Percentiles rank a stretch among this genome's conserved stretches.
These are phyloP conservation scores for Apostichopus parvimensis DNA, from an alignment of 35 echinoderm and acorn worm genomes.

Conservation along the genomic window DNA sequence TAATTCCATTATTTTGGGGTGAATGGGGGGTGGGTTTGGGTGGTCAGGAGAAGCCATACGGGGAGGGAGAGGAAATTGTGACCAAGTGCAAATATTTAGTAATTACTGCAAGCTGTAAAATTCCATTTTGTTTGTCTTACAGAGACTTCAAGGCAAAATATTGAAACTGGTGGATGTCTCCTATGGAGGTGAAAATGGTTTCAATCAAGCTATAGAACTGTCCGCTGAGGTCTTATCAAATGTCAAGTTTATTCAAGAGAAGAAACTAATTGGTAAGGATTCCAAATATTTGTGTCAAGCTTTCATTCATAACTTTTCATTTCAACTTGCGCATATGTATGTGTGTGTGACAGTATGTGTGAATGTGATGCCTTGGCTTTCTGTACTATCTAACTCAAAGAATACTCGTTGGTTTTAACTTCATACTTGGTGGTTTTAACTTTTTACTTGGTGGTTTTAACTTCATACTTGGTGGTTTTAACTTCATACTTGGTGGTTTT, in stretches of 20 bases:
- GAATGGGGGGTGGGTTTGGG: background rate
- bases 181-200: constrained; percentile 98
- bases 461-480: no score
- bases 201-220: constrained; percentile 97
- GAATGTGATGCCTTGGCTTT: background rate
- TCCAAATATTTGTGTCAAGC: no score
- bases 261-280: constrained; percentile 93
- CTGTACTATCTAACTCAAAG: no score
- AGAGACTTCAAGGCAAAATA: constrained; percentile 92
- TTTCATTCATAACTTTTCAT: no score
- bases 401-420: background rate
- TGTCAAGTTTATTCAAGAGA: constrained; percentile 99
- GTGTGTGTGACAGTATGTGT: background rate
- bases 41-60: background rate
- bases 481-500: background rate
- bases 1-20: background rate
- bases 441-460: background rate
- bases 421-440: background rate
- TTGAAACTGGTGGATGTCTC: constrained; percentile 96
- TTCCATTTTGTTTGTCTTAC: constrained; percentile 30
- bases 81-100: background rate
- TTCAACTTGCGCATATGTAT: no score
- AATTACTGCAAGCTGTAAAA: background rate
- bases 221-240: constrained; percentile 92
- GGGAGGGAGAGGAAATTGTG: no score